Evolutionary conservation across 2,888 invertebrate genomes (phyloP), one percentile per base, ranked within the genome.

Genomic region (Acleris sparsana): DNA sequence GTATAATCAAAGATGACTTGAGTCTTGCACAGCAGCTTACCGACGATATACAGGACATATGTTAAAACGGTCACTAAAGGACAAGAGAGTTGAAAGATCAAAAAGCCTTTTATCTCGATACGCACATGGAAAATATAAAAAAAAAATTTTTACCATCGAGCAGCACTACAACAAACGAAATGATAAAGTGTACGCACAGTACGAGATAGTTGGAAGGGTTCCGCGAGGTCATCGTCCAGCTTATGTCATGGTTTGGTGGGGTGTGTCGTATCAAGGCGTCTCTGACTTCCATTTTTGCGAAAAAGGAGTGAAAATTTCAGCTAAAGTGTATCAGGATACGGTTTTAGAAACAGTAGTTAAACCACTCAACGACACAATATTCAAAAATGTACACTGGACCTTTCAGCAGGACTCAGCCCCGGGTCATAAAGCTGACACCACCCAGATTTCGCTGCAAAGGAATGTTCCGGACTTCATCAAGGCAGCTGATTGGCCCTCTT

Each of bases 1-100:
- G 62, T 62, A 69, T 67, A 18, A 69, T 67, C 43, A 68, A 68
- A 68, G 44, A 69, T 61, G 61, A 67, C 65, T 64, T 63, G 60
- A 65, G 67, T 53, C 62, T 69, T 51, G 60, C n/a, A n/a, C n/a
- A n/a, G n/a, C 61, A 60, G 56, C 61, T 67, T 68, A 65, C 61
- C 52, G 48, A 53, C 56, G 68, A 68, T 67, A 67, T 62, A 65
- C 63, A 68, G 62, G 60, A 60, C 57, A 65, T 62, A 48, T 51
- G 46, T 53, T 67, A 46, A 52, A 56, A 63, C 53, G 66, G 61
- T 67, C 57, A 44, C 53, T 67, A 63, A 62, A 62, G 29, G 46
- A 43, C 58, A 67, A 67, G 44, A 70, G 39, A 53, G 53, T 52
- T 17, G 61, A 48, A 39, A 52, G 49, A 60, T 61, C 48, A 48